These are phyloP conservation scores for Drosophila malerkotliana DNA, from an alignment of 1,140 invertebrate species.

Conservation along the genomic window DNA sequence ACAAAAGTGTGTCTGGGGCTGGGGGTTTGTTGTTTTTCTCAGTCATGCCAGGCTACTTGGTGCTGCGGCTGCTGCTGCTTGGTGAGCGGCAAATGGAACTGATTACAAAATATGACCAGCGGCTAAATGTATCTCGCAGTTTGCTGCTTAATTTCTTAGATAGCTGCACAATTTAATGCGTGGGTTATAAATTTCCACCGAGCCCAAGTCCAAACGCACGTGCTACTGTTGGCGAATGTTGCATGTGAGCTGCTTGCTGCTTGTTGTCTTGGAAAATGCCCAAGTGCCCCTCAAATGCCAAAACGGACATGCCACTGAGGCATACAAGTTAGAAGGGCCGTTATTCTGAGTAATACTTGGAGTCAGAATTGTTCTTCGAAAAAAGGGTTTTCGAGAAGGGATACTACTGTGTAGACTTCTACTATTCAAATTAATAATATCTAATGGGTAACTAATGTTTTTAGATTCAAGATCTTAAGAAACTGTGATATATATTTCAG, in stretches of 20 bases:
- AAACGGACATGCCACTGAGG: conserved; percentile 10
- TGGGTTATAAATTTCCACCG: conserved; percentile 66
- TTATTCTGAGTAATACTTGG: not conserved
- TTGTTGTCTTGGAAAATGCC: conserved; percentile 19
- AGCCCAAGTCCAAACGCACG: conserved; percentile 49
- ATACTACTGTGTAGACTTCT: too few relatives aligned
- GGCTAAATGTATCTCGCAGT: conserved; percentile 78
- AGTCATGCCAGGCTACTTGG: not conserved
- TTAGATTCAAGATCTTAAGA: not conserved
- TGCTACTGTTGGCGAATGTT: conserved; percentile 56
- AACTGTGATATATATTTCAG: not conserved
- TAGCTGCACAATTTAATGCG: conserved; percentile 66
- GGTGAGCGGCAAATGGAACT: conserved; percentile 79
- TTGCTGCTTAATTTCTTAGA: conserved; percentile 79
- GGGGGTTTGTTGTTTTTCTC: conserved; percentile 7
- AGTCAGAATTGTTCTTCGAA: not conserved
- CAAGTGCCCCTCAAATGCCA: conserved; percentile 18
- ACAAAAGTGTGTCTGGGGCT: conserved; percentile 39
- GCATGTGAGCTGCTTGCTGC: conserved; percentile 14
- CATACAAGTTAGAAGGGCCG: not conserved
- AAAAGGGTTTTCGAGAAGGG: not conserved
- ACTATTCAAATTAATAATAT: too few relatives aligned
- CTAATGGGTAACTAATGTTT: not conserved
- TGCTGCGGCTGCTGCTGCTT: conserved; percentile 3
- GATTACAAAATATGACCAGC: conserved; percentile 81